Percentiles rank a stretch among this genome's conserved stretches.
These are phyloP conservation scores for Megaceryle alcyon DNA, from an alignment of 2,797 vertebrate genomes.

Conservation along the genomic window DNA sequence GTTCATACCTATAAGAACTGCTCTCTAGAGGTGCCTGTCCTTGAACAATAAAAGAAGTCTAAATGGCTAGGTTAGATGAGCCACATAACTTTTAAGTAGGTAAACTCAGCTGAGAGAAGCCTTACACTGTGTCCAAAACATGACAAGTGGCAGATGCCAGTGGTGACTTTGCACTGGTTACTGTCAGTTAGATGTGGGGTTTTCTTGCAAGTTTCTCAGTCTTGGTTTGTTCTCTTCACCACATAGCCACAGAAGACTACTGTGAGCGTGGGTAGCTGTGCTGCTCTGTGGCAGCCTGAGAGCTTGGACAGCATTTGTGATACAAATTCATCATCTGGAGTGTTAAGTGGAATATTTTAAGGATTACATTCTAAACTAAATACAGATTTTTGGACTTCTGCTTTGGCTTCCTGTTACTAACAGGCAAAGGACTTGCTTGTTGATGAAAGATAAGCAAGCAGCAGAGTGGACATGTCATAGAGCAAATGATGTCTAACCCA, in stretches of 20 bases:
- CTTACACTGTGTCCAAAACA: not conserved
- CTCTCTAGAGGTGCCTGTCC: not conserved
- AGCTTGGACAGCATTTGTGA: not conserved
- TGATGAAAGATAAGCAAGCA: not conserved
- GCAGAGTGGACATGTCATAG: rapidly evolving
- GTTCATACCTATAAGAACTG: not conserved
- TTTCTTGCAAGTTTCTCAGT: not conserved
- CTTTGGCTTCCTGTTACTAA: not conserved
- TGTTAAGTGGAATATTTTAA: not conserved
- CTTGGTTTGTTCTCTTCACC: not conserved
- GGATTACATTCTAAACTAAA: not conserved
- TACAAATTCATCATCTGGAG: not conserved
- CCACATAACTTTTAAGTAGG: not conserved
- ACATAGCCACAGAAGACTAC: rapidly evolving
- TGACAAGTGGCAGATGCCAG: not conserved
- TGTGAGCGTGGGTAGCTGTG: not conserved
- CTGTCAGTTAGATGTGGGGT: not conserved
- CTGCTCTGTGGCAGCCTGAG: not conserved
- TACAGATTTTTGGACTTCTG: not conserved
- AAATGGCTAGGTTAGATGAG: not conserved
- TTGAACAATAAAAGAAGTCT: not conserved
- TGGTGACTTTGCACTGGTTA: not conserved
- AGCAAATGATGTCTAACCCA: not conserved
- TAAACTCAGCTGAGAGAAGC: not conserved
- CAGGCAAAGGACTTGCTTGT: not conserved